Conservation (phyloP, 2,888 invertebrate genomes). For the Melinaea marsaeus region DNA sequence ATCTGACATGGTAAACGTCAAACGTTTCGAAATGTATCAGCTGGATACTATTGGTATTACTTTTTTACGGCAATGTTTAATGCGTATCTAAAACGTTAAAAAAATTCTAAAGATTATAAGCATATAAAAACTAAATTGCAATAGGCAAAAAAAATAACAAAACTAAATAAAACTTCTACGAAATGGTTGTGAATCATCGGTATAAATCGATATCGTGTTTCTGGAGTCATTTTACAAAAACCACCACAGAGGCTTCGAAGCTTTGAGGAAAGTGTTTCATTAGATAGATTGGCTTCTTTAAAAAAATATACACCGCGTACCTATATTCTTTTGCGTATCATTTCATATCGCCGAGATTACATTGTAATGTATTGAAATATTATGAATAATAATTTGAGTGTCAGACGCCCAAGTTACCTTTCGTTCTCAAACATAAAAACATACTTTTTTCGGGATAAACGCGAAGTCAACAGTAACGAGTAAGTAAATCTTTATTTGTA, state of each 20-base stretch:
- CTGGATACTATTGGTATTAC: neutral
- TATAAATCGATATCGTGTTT: slow-evolving; percentile 54
- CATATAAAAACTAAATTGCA: slow-evolving; percentile 37
- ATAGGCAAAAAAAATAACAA: slow-evolving; percentile 27
- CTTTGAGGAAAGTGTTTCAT: slow-evolving; percentile 51
- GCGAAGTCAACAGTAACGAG: no score
- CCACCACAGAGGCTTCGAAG: slow-evolving; percentile 56
- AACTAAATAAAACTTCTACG: slow-evolving; percentile 36
- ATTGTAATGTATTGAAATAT: no score
- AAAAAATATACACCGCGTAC: neutral
- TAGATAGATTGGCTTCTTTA: slow-evolving; percentile 28
- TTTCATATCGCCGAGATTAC: no score
- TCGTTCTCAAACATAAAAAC: no score
- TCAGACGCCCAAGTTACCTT: no score
- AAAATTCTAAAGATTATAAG: slow-evolving; percentile 16
- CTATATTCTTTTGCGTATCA: neutral
- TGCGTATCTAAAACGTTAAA: slow-evolving; percentile 4
- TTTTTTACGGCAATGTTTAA: neutral
- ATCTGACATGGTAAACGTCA: slow-evolving; percentile 1
- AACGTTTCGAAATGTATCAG: neutral
- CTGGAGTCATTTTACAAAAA: slow-evolving; percentile 50
- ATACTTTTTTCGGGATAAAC: no score
- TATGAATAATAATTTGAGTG: no score
- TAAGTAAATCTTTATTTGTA: neutral
- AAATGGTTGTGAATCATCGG: slow-evolving; percentile 59